phyloP scores from a whole-genome alignment of 2,888 invertebrate species.

The Rugalucina vietnamica region DNA sequence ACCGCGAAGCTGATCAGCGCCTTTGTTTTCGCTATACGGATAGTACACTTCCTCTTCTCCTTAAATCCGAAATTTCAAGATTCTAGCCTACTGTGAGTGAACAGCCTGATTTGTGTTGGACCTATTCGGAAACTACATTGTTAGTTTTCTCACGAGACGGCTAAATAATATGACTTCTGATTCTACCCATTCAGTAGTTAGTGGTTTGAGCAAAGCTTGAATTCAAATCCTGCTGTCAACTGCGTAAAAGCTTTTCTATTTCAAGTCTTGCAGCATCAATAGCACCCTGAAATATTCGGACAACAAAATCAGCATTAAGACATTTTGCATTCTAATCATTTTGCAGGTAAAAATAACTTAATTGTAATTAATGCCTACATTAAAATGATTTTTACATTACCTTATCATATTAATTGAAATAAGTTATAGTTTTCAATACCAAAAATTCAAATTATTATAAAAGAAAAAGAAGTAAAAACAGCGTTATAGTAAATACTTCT shows the following conservation, averaged over 20 bases:
- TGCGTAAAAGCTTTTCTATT: background rate
- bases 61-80: background rate
- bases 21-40: too few species aligned
- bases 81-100: background rate
- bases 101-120: too few species aligned
- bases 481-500: too few species aligned
- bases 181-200: too few species aligned
- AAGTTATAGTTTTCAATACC: background rate
- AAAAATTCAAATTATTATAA: background rate
- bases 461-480: background rate
- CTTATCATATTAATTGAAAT: background rate
- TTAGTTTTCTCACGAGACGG: too few species aligned
- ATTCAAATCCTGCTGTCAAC: background rate
- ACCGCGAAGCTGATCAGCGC: too few species aligned
- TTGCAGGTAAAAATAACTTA: background rate
- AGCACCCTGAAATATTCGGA: background rate
- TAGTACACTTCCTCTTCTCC: too few species aligned
- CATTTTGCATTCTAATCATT: too few species aligned
- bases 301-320: background rate
- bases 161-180: too few species aligned
- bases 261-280: background rate
- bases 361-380: background rate
- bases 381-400: background rate
- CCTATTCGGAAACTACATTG: too few species aligned
- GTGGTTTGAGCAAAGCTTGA: background rate